Base-by-base conservation (phyloP, 2,888 invertebrate genomes). In the Tortrix viridana region DNA sequence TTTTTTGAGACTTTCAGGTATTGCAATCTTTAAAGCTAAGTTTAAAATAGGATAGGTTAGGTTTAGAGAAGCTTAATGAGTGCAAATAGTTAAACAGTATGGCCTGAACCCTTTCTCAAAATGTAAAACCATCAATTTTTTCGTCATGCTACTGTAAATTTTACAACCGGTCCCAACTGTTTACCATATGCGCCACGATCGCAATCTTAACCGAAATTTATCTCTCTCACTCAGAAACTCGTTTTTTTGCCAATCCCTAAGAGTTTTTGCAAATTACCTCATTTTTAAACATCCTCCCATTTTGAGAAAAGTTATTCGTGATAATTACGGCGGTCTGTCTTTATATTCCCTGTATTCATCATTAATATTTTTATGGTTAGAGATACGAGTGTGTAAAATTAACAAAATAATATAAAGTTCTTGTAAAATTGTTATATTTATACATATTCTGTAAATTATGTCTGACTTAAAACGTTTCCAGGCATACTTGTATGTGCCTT, bases 121-220 rank as follows among this genome's bases (percentile, higher is more conserved):
- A 32, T 32, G 32, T 52, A 58, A 58, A 7, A 53, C 26, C 76
- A 71, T 71, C 70, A 66, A 66, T 66, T 72, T 73, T 73, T 70
- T 67, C 65, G 61, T 55, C 69, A 67, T 67, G 67, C 73, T 67
- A 68, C 72, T 70, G 74, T 77, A 76, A 76, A 80, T 74, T 80
- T 82, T 75, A 82, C 76, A 79, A 77, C 78, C 76, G 69, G 62
- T 64, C 68, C 79, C 82, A 84, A 83, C 82, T 81, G 82, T 77
- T 72, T 65, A 65, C 86, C 86, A 85, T 84, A 84, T 85, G 85
- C 72, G 80, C 73, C 77, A 76, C 70, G 84, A 85, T 87, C 68
- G 80, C 81, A 77, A 86, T 84, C 82, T 72, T 65, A 50, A 75
- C 74, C 71, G 75, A 73, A 79, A 83, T 84, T 84, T 82, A 84